phyloP scores from a whole-genome alignment of 1,140 invertebrate species.

The Bombus superbus region DNA sequence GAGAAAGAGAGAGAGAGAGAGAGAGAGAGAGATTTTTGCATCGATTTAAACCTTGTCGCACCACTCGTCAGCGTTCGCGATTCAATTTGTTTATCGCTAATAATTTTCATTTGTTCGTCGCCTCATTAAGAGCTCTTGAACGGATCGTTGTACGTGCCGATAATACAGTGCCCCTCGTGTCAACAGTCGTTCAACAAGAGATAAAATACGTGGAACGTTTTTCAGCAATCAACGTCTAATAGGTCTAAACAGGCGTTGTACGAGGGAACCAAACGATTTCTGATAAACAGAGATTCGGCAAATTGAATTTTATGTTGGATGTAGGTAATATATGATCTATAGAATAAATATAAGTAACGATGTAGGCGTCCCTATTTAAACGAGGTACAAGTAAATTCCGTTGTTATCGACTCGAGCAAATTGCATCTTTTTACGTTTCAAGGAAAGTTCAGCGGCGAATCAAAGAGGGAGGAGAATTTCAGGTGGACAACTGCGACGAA shows the following conservation, averaged over 20 bases:
- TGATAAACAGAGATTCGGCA: background rate
- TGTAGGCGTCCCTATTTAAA: background rate
- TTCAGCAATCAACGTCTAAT: background rate
- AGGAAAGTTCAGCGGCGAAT: background rate
- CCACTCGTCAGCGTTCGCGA: background rate
- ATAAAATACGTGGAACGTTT: background rate
- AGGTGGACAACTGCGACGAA: background rate
- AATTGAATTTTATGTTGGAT: too few relatives aligned
- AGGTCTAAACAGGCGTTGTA: background rate
- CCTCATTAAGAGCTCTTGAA: background rate
- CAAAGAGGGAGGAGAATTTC: background rate
- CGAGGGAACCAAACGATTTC: too few relatives aligned
- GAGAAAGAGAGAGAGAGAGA: too few relatives aligned
- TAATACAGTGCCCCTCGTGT: background rate
- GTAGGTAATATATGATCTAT: too few relatives aligned
- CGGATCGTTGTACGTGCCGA: background rate
- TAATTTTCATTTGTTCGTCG: background rate
- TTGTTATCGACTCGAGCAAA: background rate
- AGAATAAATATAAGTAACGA: too few relatives aligned
- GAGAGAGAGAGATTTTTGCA: background rate
- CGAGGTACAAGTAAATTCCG: background rate
- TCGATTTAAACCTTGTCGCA: background rate
- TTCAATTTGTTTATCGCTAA: background rate
- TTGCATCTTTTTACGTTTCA: background rate
- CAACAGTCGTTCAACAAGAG: background rate